Conservation (phyloP, 1,140 invertebrate genomes). For the Agrypnia vestita region DNA sequence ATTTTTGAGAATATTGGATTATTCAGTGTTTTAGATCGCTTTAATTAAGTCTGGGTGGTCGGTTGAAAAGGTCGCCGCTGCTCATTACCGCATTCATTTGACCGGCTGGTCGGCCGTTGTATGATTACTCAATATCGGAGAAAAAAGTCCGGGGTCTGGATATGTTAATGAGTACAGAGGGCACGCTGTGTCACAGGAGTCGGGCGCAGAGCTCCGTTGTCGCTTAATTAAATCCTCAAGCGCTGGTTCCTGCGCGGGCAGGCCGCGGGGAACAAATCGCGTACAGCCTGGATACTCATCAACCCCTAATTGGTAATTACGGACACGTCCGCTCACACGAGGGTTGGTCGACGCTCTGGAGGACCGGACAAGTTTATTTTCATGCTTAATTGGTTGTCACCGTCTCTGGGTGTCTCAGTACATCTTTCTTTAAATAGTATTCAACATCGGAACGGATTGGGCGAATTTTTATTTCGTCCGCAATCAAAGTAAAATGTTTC, state of each 20-base stretch:
- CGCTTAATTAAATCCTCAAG: constrained; percentile 46
- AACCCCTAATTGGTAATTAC: constrained; percentile 39
- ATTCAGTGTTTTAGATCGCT: not conserved
- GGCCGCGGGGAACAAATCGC: constrained; percentile 19
- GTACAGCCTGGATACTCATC: constrained; percentile 27
- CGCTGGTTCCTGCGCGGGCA: not conserved
- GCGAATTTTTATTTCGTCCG: too few species aligned
- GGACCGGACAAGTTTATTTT: too few species aligned
- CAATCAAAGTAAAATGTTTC: too few species aligned
- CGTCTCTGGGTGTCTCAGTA: too few species aligned
- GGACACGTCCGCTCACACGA: constrained; percentile 27
- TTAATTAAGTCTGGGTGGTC: constrained; percentile 2
- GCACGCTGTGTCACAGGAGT: constrained; percentile 33
- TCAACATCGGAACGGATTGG: too few species aligned
- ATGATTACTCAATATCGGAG: constrained; percentile 35
- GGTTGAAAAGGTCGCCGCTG: not conserved
- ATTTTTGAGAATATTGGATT: not conserved
- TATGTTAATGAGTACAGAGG: constrained; percentile 35
- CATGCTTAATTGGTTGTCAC: too few species aligned
- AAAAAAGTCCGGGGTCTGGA: constrained; percentile 13
- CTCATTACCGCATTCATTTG: constrained; percentile 22
- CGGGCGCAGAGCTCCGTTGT: constrained; percentile 12
- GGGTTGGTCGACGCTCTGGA: not conserved
- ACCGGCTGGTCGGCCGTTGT: not conserved
- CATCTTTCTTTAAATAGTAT: too few species aligned